Base-by-base conservation (phyloP, 2,797 vertebrate genomes). In the Tinamus major region DNA sequence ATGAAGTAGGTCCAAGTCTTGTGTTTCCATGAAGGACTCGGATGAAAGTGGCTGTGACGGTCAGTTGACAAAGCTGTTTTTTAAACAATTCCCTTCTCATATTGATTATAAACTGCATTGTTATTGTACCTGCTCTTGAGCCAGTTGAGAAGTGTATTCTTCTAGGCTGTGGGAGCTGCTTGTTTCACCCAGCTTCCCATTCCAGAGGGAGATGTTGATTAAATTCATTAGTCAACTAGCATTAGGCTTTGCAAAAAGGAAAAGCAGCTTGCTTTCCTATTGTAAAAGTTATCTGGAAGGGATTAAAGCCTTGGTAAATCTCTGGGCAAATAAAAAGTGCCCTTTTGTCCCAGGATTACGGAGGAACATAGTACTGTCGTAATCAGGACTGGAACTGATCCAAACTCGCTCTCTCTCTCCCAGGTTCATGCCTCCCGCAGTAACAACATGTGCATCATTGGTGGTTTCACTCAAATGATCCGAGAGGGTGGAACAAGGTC, bases 391-490 rank as follows among this genome's bases (percentile, higher is more conserved):
- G 87, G 64, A 48, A 16, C 56, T 92, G 20, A 95, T 77, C 62
- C 19, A 72, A 16, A 19, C 51, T 31, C 8, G 46, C 33, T 16
- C 19, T 17, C 18, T n/a, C 23, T 14, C 16, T n/a, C 69, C 17
- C 96, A 99, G 99, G 99, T 99, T n/a, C 99, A 99, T 6, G 98
- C 98, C 67, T 99, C 99, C 59, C 98, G 98, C 90, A 98, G 97
- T 91, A 99, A 99, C 98, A 98, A 97, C 96, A 98, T 99, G 98
- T 98, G 98, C 59, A 99, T 99, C 4, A 37, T 98, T 3, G 98
- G 99, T 0, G 99, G 99, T 18, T 99, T 99, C 90, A 86, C 96
- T 3, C 98, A 99, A 27, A 99, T 99, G 99, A 98, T 99, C 94
- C 97, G 98, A 1, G 99, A 99, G 90, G 99, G 99, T 0, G 99